A percentile compares a stretch with the other conserved stretches of the same genome.
phyloP scores from a whole-genome alignment of 2,888 invertebrate species.

The Rhagophthalmus giganteus region DNA sequence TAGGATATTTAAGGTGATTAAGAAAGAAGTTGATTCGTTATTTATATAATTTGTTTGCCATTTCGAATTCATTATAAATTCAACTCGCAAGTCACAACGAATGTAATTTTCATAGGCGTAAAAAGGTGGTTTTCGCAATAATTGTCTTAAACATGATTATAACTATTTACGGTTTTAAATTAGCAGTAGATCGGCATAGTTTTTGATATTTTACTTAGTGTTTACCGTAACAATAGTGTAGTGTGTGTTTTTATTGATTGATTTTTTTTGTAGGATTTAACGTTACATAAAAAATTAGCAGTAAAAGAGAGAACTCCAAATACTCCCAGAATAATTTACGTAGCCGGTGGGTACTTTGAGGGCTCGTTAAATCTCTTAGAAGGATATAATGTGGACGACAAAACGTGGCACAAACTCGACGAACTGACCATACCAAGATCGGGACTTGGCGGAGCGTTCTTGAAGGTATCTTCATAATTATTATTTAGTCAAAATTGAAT shows the following conservation, averaged over 20 bases:
- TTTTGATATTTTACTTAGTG: too few species aligned
- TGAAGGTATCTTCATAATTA: conserved; percentile 60
- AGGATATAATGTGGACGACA: conserved; percentile 85
- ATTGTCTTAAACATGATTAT: too few species aligned
- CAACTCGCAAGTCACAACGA: too few species aligned
- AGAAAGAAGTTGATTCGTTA: too few species aligned
- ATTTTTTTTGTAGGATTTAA: conserved; percentile 71
- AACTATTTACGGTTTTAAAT: too few species aligned
- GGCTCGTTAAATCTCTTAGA: conserved; percentile 87
- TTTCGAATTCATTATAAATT: too few species aligned
- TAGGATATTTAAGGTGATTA: conserved; percentile 78
- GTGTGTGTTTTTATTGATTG: too few species aligned
- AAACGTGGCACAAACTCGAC: conserved; percentile 80
- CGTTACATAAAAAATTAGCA: conserved; percentile 81
- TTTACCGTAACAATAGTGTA: too few species aligned
- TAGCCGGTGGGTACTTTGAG: conserved; percentile 86
- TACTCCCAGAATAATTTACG: conserved; percentile 86
- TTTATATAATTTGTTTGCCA: too few species aligned
- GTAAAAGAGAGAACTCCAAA: conserved; percentile 87
- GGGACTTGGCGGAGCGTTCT: conserved; percentile 82
- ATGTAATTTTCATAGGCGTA: too few species aligned
- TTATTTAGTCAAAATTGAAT: background rate
- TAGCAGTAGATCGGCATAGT: too few species aligned
- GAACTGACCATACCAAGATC: conserved; percentile 86
- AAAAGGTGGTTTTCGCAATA: too few species aligned